These are phyloP conservation scores for Oryzias dopingdopingensis DNA, from an alignment of 2,797 vertebrate species.

Conservation along the genomic window DNA sequence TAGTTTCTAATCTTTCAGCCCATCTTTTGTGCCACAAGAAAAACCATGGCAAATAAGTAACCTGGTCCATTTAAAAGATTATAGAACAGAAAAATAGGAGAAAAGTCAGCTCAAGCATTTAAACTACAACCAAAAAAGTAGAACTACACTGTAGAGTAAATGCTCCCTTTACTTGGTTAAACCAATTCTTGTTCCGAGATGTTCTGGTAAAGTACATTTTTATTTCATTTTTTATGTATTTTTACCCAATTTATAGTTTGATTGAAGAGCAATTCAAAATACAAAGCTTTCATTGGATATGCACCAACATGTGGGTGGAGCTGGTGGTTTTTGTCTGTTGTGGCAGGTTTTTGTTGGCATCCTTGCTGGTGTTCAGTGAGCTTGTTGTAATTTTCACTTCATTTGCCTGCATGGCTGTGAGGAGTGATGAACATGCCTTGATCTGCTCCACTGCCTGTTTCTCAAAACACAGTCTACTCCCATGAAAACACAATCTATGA, in stretches of 20 bases:
- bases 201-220: not conserved
- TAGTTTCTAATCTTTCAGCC: no score
- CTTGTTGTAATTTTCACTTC: constrained; percentile 45
- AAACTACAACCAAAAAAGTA: no score
- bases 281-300: constrained; percentile 26
- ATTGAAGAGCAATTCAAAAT: not conserved
- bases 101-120: not conserved
- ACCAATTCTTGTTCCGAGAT: not conserved
- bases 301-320: constrained; percentile 4
- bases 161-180: no score
- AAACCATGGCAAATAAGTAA: no score
- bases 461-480: constrained; percentile 57
- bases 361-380: constrained; percentile 1
- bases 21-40: no score
- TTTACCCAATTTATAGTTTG: constrained; percentile 1
- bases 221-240: not conserved
- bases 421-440: constrained; percentile 51
- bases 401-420: constrained; percentile 20
- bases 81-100: not conserved
- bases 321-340: not conserved
- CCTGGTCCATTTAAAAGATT: no score
- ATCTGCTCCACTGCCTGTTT: constrained; percentile 40
- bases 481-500: constrained; percentile 46
- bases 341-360: not conserved
- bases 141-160: no score